Base-by-base conservation (phyloP, 2,888 invertebrate genomes). In the Leptopilina myrica region DNA sequence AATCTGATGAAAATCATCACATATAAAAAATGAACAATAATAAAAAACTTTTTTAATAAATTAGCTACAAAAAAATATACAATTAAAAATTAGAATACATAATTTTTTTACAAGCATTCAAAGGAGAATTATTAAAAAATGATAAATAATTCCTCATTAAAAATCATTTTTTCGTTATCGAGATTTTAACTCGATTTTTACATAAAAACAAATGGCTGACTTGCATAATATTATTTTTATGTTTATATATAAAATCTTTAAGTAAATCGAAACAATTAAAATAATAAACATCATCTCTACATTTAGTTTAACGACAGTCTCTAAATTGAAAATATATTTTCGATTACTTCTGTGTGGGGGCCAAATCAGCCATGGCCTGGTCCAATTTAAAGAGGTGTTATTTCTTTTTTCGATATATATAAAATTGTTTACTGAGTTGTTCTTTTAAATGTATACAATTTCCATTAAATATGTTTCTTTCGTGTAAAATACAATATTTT, bases 391-490 rank as follows among this genome's bases (percentile, higher is more conserved):
- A 33, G 76, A 43, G 43, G 62, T 43, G 40, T 64, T 33, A 33
- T 64, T 64, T 43, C 20, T 64, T 6, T 76, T 77, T 64, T 33
- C 33, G 2, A 33, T 33, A 33, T 33, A 14, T 65, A 66, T 77
- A 66, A 84, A 82, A 84, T 83, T 80, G 82, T 78, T 78, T 67
- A 73, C 33, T n/a, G 5, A 6, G 53, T 73, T 26, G 5, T 69
- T 46, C 9, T 46, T 46, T 15, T 20, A 49, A 81, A 85, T 86
- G 86, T 88, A 85, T 89, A 88, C 87, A 89, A 88, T 86, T 87
- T 87, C 85, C 86, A 89, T 87, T 89, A 89, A 89, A 89, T 89
- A 89, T 84, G 84, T 83, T 86, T 87, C 84, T 84, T 85, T 84
- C 83, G 83, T 78, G 80, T 86, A 87, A 86, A 88, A 83, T 89